A percentile compares a stretch with the other conserved stretches of the same genome.
Evolutionary conservation across 2,113 vertebrate species (phyloP).

Genomic region (Mormyrus lacerda): DNA sequence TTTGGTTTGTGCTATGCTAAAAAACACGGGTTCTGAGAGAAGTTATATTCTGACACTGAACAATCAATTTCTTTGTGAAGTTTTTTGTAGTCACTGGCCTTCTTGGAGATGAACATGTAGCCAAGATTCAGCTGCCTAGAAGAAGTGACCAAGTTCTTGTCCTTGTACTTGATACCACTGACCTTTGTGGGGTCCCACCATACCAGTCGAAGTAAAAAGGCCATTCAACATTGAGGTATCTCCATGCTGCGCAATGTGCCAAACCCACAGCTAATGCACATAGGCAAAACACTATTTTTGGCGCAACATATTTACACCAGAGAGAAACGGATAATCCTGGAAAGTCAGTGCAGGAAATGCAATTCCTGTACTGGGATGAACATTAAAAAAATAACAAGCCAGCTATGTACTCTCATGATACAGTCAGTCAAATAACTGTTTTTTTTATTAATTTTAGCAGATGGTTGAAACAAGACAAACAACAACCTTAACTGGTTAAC

Average conservation of each 20-base stretch:
- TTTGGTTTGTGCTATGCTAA: background rate
- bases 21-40: background rate
- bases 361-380: background rate
- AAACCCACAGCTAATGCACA: background rate
- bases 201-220: background rate
- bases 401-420: background rate
- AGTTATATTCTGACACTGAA: background rate
- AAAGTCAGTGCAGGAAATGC: background rate
- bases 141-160: background rate
- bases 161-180: background rate
- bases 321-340: background rate
- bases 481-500: background rate
- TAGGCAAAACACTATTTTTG: constrained; percentile 1
- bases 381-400: background rate
- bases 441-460: background rate
- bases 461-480: background rate
- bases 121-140: background rate
- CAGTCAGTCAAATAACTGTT: background rate
- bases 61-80: background rate
- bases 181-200: background rate
- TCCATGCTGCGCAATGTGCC: background rate
- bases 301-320: background rate
- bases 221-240: background rate
- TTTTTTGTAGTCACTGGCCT: background rate
- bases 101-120: background rate